These are phyloP conservation scores for Anthoscopus minutus DNA, from an alignment of 2,113 vertebrate genomes.

Conservation along the genomic window DNA sequence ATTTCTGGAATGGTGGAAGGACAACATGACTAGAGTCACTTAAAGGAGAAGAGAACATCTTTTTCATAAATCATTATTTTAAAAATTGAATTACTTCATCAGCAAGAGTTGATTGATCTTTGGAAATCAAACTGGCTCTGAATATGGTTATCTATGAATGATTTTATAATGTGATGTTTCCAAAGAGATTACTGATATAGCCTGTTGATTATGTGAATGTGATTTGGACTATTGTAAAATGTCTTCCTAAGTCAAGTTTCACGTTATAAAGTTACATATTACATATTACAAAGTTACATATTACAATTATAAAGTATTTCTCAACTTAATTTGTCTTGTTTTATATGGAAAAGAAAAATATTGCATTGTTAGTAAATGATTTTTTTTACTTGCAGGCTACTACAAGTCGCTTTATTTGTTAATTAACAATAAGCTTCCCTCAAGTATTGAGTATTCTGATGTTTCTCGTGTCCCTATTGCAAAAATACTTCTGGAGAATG, in stretches of 20 bases:
- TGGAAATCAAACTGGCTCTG: neutral
- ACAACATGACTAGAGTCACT: neutral
- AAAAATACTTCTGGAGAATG: constrained; percentile 93
- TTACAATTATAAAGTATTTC: neutral
- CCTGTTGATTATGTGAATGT: neutral
- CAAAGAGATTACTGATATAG: neutral
- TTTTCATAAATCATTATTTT: neutral
- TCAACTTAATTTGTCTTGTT: neutral
- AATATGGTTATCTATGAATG: neutral
- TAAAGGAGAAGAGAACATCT: neutral
- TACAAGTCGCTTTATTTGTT: constrained; percentile 91
- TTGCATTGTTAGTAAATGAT: neutral
- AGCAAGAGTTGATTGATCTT: neutral
- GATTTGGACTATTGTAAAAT: neutral
- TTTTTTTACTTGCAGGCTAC: constrained; percentile 77
- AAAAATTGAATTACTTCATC: neutral
- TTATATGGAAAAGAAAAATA: neutral
- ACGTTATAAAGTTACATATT: too few relatives aligned
- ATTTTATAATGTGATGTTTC: neutral
- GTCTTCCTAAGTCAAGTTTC: too few relatives aligned
- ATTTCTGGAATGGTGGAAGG: neutral
- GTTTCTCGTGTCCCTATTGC: constrained; percentile 88
- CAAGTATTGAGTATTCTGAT: constrained; percentile 92
- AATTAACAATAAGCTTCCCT: constrained; percentile 92
- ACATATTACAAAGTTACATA: too few relatives aligned